Evolutionary conservation across 2,797 vertebrate genomes (phyloP), one percentile per base, ranked within the genome.

Genomic region (Denticeps clupeoides): DNA sequence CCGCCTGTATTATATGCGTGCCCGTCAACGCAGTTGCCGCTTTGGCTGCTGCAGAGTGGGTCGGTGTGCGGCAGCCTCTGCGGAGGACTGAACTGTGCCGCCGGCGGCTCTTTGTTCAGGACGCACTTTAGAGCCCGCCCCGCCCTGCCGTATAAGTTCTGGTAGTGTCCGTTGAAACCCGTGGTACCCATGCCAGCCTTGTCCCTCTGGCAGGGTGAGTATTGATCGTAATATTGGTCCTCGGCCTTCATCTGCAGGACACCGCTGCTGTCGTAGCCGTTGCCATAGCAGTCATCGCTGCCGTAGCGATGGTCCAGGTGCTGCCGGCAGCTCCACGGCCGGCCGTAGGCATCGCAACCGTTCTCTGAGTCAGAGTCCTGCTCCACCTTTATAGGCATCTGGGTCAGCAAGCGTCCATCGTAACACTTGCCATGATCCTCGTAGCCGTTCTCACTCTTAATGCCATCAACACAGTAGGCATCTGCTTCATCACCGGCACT

Each of bases 341-440:
- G 81, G 45, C 75, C 70, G 24, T 80, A 88, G 32, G 69, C 61
- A 0, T 86, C 79, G 7, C 76, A 80, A 40, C 81, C 64, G 0
- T 88, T 89, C 63, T 94, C 89, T 0, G 87, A 82, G 66, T 91
- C 90, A 0, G 88, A 88, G 71, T 94, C 89, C 0, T 87, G 84
- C 68, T 98, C 93, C 0, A 67, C 81, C 72, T 98, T 98, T 66
- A 98, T 86, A 15, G 88, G 84, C 4, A 82, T 75, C 25, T 88
- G 84, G 1, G 82, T 52, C 40, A 87, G 75, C 64, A 81, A 15
- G 0, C 80, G 62, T 6, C 76, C 50, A 0, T 86, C 75, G 12
- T 83, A 88, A 32, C 73, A 69, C 15, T 83, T 57, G 8, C 73
- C 79, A 1, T 68, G 65, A 15, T 67, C 19, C 25, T 65, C 3